Evolutionary conservation across 2,888 invertebrate species (phyloP), one percentile per base, ranked within the genome.

Genomic region (Eupsilia transversa): DNA sequence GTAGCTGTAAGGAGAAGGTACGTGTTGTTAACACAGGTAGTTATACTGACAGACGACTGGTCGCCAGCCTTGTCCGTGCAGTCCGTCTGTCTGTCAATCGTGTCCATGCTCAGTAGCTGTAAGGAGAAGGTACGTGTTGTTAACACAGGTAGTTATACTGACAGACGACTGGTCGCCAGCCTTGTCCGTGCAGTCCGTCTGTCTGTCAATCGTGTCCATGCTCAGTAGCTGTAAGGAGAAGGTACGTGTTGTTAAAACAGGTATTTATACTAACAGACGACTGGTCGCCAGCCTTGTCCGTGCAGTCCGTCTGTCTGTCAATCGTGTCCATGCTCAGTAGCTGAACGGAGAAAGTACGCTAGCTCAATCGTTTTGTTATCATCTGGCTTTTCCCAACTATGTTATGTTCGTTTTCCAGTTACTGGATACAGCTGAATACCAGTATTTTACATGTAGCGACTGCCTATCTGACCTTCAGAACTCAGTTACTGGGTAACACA

Each of bases 21-120:
- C 52, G 52, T 61, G 17, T 38, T 38, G 38, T 38, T 5, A 38
- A 38, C 38, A 9, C 35, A n/a, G n/a, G 35, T 38, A n/a, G 17
- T 61, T 60, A 99, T 99, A 91, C 97, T 99, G 89, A 99, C 99
- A 54, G 99, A 99, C 93, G 99, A 99, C 97, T 99, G 99, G 99
- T 99, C 99, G 79, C 99, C 99, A 69, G 99, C 99, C 78, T 97
- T 99, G 81, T 96, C 97, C n/a, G n/a, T n/a, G n/a, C n/a, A n/a
- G n/a, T n/a, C n/a, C 99, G 89, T 99, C 99, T 99, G 81, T 96
- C 97, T 99, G 89, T 99, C 99, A 93, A 99, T 99, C 95, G 98
- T 99, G 77, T 99, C 99, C 86, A 99, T 99, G 99, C 97, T 99
- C 91, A 99, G 99, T 97, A 99, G 99, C 97, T 99, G 99, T 97